Evolutionary conservation across 2,797 vertebrate species (phyloP), one percentile per base, ranked within the genome.

Genomic region (Tragopan temminckii): DNA sequence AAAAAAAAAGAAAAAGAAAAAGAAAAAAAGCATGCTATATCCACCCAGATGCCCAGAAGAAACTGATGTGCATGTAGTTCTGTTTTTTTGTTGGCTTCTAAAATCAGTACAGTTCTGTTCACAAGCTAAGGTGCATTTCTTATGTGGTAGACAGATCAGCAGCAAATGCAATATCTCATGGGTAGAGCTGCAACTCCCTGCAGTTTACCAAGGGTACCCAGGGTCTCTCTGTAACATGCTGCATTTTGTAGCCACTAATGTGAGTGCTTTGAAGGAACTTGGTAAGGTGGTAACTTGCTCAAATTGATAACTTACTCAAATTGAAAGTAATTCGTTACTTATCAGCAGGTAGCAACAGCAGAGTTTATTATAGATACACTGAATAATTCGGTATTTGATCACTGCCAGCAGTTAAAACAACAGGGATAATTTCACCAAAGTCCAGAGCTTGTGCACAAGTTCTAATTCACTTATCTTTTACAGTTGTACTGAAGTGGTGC

Each of bases 371-470:
- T 40, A 80, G 5, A 45, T 40, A 61, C 61, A 4, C 17, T 53
- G 11, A 61, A 5, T 61, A 85, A 33, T 75, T 79, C 13, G 18
- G 19, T 43, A 33, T 85, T 79, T 76, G 55, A 21, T 9, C 19
- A 45, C 2, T 45, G 25, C 7, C 24, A 62, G 19, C 29, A 55
- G 27, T 70, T 36, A 36, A 35, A 15, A 67, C 38, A 90, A 71
- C 13, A 29, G 50, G 31, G 7, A 83, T 80, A 80, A 67, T n/a
- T 4, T 80, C 2, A 2, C 18, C 5, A 12, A 82, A 53, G 8
- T 8, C 6, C 17, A 20, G 11, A 13, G 6, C 6, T 76, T 15
- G 5, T 33, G 38, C 1, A 13, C 3, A 76, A 21, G 2, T 57
- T 85, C 21, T 27, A 35, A 17, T 7, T 15, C 58, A 35, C 9